Evolutionary conservation across 2,888 invertebrate species (phyloP).

Genomic region (Pachycephus smyrnensis): DNA sequence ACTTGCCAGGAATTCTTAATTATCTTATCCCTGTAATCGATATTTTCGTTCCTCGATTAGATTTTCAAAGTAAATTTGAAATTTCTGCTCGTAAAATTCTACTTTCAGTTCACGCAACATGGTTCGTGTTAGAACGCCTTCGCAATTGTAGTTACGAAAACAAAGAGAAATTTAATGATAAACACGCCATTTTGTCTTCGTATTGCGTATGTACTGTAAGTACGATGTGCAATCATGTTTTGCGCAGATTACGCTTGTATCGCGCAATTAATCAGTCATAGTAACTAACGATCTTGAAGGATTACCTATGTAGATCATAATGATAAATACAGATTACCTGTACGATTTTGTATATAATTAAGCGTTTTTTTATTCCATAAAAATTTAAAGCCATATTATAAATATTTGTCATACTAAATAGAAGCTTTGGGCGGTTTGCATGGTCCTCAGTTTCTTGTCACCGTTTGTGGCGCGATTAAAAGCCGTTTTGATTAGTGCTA

Average conservation of each 20-base stretch:
- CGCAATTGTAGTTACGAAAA: neutral
- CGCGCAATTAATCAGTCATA: neutral
- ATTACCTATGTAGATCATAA: neutral
- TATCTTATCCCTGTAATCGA: neutral
- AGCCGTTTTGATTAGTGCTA: neutral
- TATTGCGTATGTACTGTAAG: neutral
- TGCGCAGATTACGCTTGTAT: neutral
- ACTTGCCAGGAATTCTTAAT: neutral
- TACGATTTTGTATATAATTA: neutral
- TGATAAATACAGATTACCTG: neutral
- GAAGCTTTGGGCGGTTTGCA: neutral
- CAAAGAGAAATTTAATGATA: too few species aligned
- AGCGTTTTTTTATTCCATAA: neutral
- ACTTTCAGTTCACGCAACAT: neutral
- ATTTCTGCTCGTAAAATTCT: neutral
- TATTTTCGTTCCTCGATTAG: neutral
- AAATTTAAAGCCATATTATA: neutral
- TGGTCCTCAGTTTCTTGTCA: neutral
- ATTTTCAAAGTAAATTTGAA: neutral
- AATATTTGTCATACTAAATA: neutral
- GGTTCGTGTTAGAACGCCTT: neutral
- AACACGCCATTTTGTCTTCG: neutral
- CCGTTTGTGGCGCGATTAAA: neutral
- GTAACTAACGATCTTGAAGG: neutral
- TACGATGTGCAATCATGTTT: neutral